Base-by-base conservation (phyloP, 2,797 vertebrate species). In the Streptopelia turtur region DNA sequence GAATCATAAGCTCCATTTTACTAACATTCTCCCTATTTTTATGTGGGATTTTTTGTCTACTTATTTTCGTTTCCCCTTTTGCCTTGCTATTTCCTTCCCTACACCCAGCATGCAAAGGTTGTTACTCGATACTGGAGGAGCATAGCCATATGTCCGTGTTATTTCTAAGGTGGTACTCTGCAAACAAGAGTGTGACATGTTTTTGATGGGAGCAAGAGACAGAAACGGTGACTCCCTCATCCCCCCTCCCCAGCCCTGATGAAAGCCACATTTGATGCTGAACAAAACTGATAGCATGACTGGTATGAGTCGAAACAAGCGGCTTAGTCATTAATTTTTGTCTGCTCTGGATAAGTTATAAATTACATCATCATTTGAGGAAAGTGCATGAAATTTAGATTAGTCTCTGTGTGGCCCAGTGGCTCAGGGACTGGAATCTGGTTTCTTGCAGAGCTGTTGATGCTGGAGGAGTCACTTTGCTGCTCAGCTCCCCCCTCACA, bases 31-130 rank as follows among this genome's bases (percentile, higher is more conserved):
- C 83, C 82, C 81, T 94, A 47, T 95, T 90, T 93, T 88, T 68
- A 87, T 37, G 71, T 41, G 90, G 70, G 87, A 88, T 90, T 92
- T 94, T 95, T 86, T 79, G 68, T 89, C 69, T 66, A 23, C 63
- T 81, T 75, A 69, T 69, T 97, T 96, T 95, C 80, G 80, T 95
- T 97, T 97, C 96, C 90, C 74, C 75, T 93, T 95, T 91, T 74
- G 65, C 87, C 81, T 90, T 76, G 83, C 82, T 82, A 45, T 96
- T 97, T 96, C 83, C 86, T 91, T 90, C 79, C 84, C 76, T 64
- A 33, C 79, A 27, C 52, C 53, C 75, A 74, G 28, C 61, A 45
- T 7, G 52, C 80, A 81, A n/a, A 77, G 37, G n/a, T 12, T 84
- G 59, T 59, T 39, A 77, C 43, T 91, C 5, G 78, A 79, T 61